Evolutionary conservation across 1,140 invertebrate genomes (phyloP), one percentile per base, ranked within the genome.

Genomic region (Papilio aristodemus): DNA sequence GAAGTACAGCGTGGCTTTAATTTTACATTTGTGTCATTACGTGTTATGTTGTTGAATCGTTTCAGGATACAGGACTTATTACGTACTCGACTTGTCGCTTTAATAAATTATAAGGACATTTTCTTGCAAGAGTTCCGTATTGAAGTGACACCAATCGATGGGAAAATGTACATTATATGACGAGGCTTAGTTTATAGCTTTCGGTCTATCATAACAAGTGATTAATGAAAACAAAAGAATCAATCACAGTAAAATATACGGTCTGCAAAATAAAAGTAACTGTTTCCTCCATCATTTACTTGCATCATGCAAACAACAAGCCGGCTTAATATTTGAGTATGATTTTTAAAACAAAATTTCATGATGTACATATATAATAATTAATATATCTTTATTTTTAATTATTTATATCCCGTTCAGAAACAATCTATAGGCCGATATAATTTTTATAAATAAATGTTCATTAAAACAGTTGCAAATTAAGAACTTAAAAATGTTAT

Each of bases 1-100:
- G 70, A 71, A 78, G 62, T 66, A 66, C 59, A 62, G 17, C 22
- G 70, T 43, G 69, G 66, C 68, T 73, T 75, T 75, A 73, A 73
- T 74, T 76, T 76, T 74, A 74, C 66, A 70, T 76, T 73, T 57
- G 67, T 71, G 54, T 57, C 63, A 63, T 58, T 57, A 71, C 59
- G 68, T 62, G 60, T 22, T 17, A 50, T 46, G 37, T 13, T 58
- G 19, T 59, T 66, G 62, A 43, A 41, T 64, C 62, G 62, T 27
- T 64, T 64, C 62, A 25, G 59, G 7, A 62, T 22, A 64, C 13
- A 11, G 19, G 25, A 41, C 62, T 43, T n/a, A 64, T 43, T 41
- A 64, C 22, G 37, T n/a, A n/a, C n/a, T n/a, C 10, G 62, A 6
- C 17, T 37, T 14, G 17, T 37, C 59, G 59, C n/a, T 13, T 38